Evolutionary conservation across 2,888 invertebrate species (phyloP).

Genomic region (Hydrotaea diabolus): DNA sequence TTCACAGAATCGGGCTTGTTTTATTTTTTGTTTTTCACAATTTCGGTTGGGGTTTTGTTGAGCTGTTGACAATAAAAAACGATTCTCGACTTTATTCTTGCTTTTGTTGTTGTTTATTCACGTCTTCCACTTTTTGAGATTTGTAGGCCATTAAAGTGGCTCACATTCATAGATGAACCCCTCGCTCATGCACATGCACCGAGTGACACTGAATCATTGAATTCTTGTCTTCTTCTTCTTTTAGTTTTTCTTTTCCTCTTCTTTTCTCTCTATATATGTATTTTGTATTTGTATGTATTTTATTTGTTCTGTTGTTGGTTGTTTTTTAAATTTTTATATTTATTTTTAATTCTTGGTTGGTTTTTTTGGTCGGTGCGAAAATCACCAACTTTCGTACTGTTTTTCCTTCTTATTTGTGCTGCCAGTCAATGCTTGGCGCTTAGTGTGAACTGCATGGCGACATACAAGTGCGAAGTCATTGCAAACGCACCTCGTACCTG

Average conservation of each 20-base stretch:
- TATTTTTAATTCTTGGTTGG: not conserved
- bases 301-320: slow-evolving; percentile 16
- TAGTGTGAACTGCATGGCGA: not conserved
- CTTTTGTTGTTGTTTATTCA: slow-evolving; percentile 12
- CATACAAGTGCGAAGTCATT: not conserved
- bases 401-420: not conserved
- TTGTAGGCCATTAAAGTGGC: slow-evolving; percentile 16
- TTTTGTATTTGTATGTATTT: not conserved
- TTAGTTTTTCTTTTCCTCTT: not conserved
- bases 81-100: too few relatives aligned
- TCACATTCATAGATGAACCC: slow-evolving; percentile 19
- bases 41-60: slow-evolving; percentile 43
- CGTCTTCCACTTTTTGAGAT: not conserved
- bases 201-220: slow-evolving; percentile 54
- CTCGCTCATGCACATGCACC: not conserved
- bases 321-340: slow-evolving; percentile 21
- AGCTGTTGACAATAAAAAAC: not conserved
- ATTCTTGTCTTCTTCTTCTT: slow-evolving; percentile 14
- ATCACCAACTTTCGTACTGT: not conserved
- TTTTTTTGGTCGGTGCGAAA: too few relatives aligned
- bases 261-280: not conserved
- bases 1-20: slow-evolving; percentile 18
- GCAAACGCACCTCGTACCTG: too few relatives aligned
- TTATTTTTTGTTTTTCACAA: slow-evolving; percentile 67
- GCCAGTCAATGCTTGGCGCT: not conserved